Percentiles rank a stretch among this genome's conserved stretches.
phyloP scores from a whole-genome alignment of 2,113 vertebrate species.

The Oophaga pumilio region DNA sequence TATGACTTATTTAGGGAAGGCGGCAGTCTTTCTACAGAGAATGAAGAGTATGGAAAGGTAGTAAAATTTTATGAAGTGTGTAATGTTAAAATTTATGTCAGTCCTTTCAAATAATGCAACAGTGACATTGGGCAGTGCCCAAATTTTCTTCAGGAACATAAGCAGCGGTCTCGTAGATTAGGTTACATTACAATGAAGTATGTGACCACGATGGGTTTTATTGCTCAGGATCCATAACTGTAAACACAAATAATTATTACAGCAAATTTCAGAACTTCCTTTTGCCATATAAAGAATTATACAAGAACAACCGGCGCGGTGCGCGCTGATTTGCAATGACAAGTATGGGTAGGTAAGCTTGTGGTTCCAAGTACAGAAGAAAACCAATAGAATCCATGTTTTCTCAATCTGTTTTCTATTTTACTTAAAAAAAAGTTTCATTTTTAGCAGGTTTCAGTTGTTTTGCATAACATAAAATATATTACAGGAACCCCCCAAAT shows the following conservation, averaged over 20 bases:
- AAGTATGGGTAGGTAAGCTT: neutral
- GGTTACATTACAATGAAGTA: slow-evolving; percentile 69
- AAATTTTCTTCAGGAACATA: slow-evolving; percentile 59
- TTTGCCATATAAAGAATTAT: slow-evolving; percentile 43
- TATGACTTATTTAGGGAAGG: slow-evolving; percentile 22
- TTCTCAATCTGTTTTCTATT: neutral
- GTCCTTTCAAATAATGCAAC: slow-evolving; percentile 72
- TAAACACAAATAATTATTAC: slow-evolving; percentile 72
- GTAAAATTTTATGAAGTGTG: slow-evolving; percentile 87
- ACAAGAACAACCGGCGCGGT: slow-evolving; percentile 12
- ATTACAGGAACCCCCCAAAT: neutral
- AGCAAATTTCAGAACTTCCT: slow-evolving; percentile 24
- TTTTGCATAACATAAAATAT: neutral
- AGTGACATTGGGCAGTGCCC: slow-evolving; percentile 74
- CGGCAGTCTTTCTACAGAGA: slow-evolving; percentile 71
- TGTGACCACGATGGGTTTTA: slow-evolving; percentile 67
- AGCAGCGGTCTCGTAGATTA: slow-evolving; percentile 63
- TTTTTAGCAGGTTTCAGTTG: neutral
- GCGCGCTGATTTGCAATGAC: slow-evolving; percentile 33
- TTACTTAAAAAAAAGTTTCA: neutral
- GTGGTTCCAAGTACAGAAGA: neutral
- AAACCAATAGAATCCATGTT: neutral
- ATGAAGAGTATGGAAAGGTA: slow-evolving; percentile 75
- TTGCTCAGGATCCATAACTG: slow-evolving; percentile 66
- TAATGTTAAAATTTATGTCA: slow-evolving; percentile 84